Base-by-base conservation (phyloP, 2,888 invertebrate species). In the Tenthredo distinguenda region DNA sequence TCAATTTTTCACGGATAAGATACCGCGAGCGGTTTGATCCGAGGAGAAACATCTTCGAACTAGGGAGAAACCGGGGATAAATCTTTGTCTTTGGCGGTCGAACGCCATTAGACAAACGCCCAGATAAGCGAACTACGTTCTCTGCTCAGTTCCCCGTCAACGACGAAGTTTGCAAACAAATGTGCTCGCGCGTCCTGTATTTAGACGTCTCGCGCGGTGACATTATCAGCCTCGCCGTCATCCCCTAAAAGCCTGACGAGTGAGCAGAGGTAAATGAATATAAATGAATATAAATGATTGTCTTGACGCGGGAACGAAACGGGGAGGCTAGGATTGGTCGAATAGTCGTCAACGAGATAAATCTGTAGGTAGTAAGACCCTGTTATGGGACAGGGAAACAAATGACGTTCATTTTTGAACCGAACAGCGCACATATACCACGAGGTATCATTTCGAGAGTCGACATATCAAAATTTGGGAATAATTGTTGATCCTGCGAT, bases 141-240 rank as follows among this genome's bases (percentile, higher is more conserved):
- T 74, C 77, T 55, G 34, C 77, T 47, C 47, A 7, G 71, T 86
- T 86, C 76, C 85, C 74, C 65, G 83, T 68, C 83, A 68, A n/a
- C 50, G 83, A 71, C 47, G 83, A 81, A 87, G 87, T 88, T 87
- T 74, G 84, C 86, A 87, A 87, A 88, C 88, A 88, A 88, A 88
- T 88, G 88, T 87, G 87, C 86, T 84, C 68, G 65, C 47, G 83
- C 87, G 86, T 55, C 87, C 86, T 85, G 85, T 86, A 87, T 88
- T 88, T 87, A 86, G 86, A 88, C 88, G 86, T 87, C 88, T 87
- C 86, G 81, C 40, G 85, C 40, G 85, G 86, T 88, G 88, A 88
- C 88, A 86, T 87, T 88, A 88, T 88, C 88, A 85, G 87, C 85
- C 79, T 50, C 79, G 50, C 40, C 72, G 85, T 82, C 77, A 81